Conservation (phyloP, 2,888 invertebrate genomes). For the Andrena minutula region DNA sequence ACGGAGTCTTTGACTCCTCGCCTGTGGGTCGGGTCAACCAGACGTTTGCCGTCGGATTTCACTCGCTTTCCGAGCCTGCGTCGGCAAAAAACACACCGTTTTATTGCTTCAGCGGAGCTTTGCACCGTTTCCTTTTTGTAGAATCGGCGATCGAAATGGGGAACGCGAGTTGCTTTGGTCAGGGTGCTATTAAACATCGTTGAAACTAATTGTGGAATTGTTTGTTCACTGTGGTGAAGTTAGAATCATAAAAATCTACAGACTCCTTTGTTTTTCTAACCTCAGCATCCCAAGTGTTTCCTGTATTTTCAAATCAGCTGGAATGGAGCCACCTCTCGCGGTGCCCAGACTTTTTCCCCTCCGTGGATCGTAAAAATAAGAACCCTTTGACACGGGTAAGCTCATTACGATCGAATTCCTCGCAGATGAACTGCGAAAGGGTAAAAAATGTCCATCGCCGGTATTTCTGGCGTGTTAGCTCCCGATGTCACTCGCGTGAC, state of each 20-base stretch:
- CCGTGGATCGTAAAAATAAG: conserved; percentile 51
- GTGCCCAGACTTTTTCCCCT: background rate
- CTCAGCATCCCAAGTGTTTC: background rate
- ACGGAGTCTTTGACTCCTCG: conserved; percentile 47
- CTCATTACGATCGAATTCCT: conserved; percentile 73
- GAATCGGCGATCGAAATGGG: too few relatives aligned
- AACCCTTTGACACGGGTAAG: conserved; percentile 61
- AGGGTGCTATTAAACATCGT: too few relatives aligned
- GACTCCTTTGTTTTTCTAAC: too few relatives aligned
- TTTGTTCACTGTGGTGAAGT: too few relatives aligned
- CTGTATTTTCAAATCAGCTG: background rate
- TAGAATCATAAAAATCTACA: too few relatives aligned
- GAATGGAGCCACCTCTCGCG: conserved; percentile 18
- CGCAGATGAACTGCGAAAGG: conserved; percentile 44
- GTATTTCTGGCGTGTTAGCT: conserved; percentile 73
- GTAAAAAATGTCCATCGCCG: conserved; percentile 73
- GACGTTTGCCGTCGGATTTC: conserved; percentile 13
- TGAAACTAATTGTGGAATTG: too few relatives aligned
- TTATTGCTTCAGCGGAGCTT: background rate
- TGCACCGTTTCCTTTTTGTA: too few relatives aligned
- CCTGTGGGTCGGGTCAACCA: conserved; percentile 19
- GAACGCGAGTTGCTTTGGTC: too few relatives aligned
- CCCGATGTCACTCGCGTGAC: conserved; percentile 79
- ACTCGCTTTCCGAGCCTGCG: background rate
- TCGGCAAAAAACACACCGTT: background rate